Evolutionary conservation across 2,113 vertebrate genomes (phyloP), one percentile per base, ranked within the genome.

Genomic region (Nerophis ophidion): DNA sequence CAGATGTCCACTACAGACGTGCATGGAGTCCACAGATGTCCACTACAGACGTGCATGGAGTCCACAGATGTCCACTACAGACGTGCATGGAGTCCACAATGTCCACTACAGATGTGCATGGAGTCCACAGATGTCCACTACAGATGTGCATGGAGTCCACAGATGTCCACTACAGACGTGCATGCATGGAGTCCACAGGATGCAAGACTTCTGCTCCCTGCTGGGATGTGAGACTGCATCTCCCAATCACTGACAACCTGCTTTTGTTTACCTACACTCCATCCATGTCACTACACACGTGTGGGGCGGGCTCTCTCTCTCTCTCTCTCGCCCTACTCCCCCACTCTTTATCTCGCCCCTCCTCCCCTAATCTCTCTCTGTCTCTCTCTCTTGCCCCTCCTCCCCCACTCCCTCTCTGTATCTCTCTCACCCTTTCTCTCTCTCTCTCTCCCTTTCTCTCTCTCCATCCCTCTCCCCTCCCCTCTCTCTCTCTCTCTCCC

Each of bases 211-310:
- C 19, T 26, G 19, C 19, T 26, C 19, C 19, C 19, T 26, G 19
- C 19, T 26, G 19, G 19, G 19, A 1, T 26, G 19, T 34, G 53
- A 63, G 67, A 77, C 79, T 88, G 77, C 35, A 70, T 57, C 57
- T 26, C 74, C 51, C 35, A 51, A 57, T 36, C 74, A 68, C 65
- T 40, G 48, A 80, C 83, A 88, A 89, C 83, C 87, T 89, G 89
- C 84, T 87, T 90, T 88, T 89, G 87, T 90, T 89, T 88, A 86
- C 74, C 79, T 56, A 67, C n/a, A 40, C 51, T 57, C 68, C 64
- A 44, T 67, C 64, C 62, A 57, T 80, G 61, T 55, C 66, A 63
- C 87, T 80, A 87, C 83, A 84, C 84, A 70, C 60, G 48, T 35
- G 38, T 56, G 54, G 55, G 70, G 65, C 19, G 42, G 57, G 6